phyloP scores from a whole-genome alignment of 1,140 invertebrate species.

The Parasteatoda tepidariorum region DNA sequence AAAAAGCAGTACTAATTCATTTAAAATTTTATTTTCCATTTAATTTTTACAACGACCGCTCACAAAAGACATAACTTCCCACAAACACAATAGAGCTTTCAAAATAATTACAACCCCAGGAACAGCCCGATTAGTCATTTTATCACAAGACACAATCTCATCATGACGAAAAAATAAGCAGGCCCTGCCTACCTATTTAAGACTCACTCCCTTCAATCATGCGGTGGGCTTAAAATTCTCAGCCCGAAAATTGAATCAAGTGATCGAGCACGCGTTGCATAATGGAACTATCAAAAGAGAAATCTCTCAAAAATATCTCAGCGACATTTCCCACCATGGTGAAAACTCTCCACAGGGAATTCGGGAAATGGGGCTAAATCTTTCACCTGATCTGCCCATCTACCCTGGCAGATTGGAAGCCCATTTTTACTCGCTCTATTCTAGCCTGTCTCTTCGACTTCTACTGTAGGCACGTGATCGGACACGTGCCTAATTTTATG shows the following conservation, averaged over 20 bases:
- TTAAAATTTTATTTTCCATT: too few relatives aligned
- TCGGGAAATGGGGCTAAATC: background rate
- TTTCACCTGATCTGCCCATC: slow-evolving; percentile 17
- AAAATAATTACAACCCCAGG: background rate
- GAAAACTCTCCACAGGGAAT: background rate
- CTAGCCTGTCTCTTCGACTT: background rate
- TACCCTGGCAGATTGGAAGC: slow-evolving; percentile 21
- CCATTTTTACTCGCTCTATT: background rate
- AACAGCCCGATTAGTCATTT: background rate
- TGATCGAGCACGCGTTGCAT: slow-evolving; percentile 10
- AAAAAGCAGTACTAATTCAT: too few relatives aligned
- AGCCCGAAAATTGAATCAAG: slow-evolving; percentile 25
- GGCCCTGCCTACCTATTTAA: background rate
- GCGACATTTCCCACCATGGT: slow-evolving; percentile 39
- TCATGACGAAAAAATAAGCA: background rate
- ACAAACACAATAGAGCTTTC: background rate
- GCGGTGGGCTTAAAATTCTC: background rate
- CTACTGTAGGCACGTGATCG: background rate
- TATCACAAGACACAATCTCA: slow-evolving; percentile 3
- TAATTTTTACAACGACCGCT: background rate
- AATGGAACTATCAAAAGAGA: slow-evolving; percentile 37
- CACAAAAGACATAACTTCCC: background rate
- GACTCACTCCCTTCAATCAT: slow-evolving; percentile 14
- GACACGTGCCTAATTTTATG: background rate
- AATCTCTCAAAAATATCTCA: slow-evolving; percentile 34